Evolutionary conservation across 1,140 invertebrate species (phyloP).

Genomic region (Euwallacea similis): DNA sequence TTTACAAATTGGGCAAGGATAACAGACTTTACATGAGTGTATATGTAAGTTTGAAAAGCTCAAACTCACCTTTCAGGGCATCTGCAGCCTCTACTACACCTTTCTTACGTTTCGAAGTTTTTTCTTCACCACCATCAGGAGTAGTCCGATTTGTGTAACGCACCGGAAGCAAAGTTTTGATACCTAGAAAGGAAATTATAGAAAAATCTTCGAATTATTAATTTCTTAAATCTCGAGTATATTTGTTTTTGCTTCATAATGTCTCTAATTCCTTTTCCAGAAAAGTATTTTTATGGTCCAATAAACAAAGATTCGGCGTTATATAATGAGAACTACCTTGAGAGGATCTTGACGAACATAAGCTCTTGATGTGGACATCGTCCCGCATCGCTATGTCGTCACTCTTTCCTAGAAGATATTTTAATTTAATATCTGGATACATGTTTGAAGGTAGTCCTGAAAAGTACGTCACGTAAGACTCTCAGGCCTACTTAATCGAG

Average conservation of each 20-base stretch:
- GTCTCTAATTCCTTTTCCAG: no score
- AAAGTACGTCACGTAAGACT: not conserved
- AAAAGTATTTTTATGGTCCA: no score
- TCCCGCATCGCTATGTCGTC: constrained; percentile 45
- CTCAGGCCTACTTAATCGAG: no score
- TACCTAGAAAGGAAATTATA: constrained; percentile 16
- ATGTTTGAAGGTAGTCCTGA: constrained; percentile 43
- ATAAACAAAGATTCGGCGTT: no score
- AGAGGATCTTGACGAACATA: constrained; percentile 41
- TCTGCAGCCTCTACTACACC: not conserved
- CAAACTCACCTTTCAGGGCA: constrained; percentile 5
- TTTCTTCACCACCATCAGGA: constrained; percentile 18
- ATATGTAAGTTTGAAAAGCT: not conserved
- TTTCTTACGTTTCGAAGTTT: constrained; percentile 39
- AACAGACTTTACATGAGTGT: no score
- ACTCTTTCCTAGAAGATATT: constrained; percentile 47
- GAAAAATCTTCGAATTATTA: no score
- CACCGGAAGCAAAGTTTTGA: constrained; percentile 59
- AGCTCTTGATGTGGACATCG: constrained; percentile 43
- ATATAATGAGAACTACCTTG: constrained; percentile 46
- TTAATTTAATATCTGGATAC: constrained; percentile 50
- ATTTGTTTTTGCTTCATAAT: no score
- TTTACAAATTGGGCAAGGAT: no score
- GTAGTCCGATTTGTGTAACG: constrained; percentile 3
- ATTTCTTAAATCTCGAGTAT: no score